Evolutionary conservation across 2,797 vertebrate genomes (phyloP), one percentile per base, ranked within the genome.

Genomic region (Melanotaenia trifasciata): DNA sequence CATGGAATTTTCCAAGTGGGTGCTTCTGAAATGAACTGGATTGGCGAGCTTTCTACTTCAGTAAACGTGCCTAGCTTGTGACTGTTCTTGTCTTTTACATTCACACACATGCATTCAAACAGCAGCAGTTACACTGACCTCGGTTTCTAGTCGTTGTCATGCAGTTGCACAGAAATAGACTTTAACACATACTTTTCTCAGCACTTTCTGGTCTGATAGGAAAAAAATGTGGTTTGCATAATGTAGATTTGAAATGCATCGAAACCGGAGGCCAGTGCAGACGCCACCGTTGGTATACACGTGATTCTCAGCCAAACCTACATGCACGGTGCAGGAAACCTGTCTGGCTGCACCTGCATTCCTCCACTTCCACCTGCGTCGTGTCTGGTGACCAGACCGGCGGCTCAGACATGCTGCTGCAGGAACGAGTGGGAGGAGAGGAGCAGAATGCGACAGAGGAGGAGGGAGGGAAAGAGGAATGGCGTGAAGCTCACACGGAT

Each of bases 401-500:
- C 26, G 26, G 26, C 26, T 26, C 62, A 40, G 60, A 70, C 72
- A 13, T 6, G 64, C 76, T 67, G 53, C 40, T 71, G 66, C 40
- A 74, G 50, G 53, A 74, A 54, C 57, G 10, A 66, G 79, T 72
- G 69, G 79, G 83, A 77, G 81, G 71, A 73, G 59, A 72, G 59
- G 67, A 76, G 64, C 68, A 63, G 77, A 83, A 80, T 84, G 80
- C 14, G 66, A 32, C 26, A 47, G 83, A 75, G 81, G 70, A 73
- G 62, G 72, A 56, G 67, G 76, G 64, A 84, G 47, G 11, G 7
- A 22, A 3, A 14, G 11, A 40, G 38, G 13, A 40, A 40, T 40
- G 35, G 8, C 35, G 35, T 36, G 35, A 36, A 10, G 35, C 9
- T 5, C 35, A 8, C 35, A 36, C 7, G 9, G 35, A 36, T 35